These are phyloP conservation scores for Papilio elwesi DNA, from an alignment of 2,888 invertebrate genomes.

Conservation along the genomic window DNA sequence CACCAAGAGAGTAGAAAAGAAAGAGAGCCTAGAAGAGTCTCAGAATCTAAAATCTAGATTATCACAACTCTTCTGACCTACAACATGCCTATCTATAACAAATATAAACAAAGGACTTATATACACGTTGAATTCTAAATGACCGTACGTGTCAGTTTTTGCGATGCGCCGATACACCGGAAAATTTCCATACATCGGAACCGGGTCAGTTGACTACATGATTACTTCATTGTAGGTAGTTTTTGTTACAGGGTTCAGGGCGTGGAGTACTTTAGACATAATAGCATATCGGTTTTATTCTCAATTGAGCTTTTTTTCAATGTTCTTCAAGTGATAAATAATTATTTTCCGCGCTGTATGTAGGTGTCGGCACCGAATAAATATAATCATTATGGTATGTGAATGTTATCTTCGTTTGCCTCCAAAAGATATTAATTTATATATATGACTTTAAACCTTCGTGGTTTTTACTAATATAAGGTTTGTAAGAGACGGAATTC, in stretches of 20 bases:
- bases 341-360: background rate
- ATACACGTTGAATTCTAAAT: conserved; percentile 15
- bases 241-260: background rate
- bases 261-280: background rate
- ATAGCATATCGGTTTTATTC: background rate
- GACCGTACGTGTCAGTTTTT: conserved; percentile 1
- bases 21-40: background rate
- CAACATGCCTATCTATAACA: background rate
- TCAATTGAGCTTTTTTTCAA: background rate
- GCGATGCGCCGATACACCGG: background rate
- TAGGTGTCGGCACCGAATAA: background rate
- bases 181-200: conserved; percentile 27
- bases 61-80: background rate
- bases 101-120: conserved; percentile 15
- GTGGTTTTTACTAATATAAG: too few relatives aligned
- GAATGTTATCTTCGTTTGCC: too few relatives aligned
- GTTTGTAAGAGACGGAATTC: too few relatives aligned
- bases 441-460: too few relatives aligned
- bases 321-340: background rate
- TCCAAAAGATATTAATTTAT: too few relatives aligned
- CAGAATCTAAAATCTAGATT: background rate
- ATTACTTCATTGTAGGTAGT: conserved; percentile 10
- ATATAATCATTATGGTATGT: too few relatives aligned
- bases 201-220: conserved; percentile 1
- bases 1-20: too few relatives aligned